A percentile compares a stretch with the other conserved stretches of the same genome.
These are phyloP conservation scores for Coturnix japonica DNA, from an alignment of 2,113 vertebrate genomes.

Conservation along the genomic window DNA sequence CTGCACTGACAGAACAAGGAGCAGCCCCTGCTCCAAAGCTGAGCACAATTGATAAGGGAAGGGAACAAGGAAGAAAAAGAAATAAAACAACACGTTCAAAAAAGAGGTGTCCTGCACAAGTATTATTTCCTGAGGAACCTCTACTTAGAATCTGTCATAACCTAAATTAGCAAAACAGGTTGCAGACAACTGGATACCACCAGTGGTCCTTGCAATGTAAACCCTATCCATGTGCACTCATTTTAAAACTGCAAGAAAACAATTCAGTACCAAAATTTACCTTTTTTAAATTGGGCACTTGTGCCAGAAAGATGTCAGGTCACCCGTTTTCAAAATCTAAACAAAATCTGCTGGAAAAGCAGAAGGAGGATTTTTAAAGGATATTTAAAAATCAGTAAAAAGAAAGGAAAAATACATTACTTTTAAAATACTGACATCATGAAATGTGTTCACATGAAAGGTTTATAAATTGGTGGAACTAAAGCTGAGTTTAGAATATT, in stretches of 20 bases:
- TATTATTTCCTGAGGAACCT: not conserved
- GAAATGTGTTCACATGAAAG: constrained; percentile 41
- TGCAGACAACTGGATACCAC: constrained; percentile 8
- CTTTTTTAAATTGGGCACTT: constrained; percentile 13
- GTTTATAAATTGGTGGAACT: constrained; percentile 36
- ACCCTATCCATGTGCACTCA: not conserved
- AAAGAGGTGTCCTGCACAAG: not conserved
- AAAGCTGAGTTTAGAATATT: constrained; percentile 31
- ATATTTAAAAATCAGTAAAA: constrained; percentile 43
- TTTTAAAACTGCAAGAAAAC: constrained; percentile 23
- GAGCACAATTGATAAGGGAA: not conserved
- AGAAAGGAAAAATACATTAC: constrained; percentile 20
- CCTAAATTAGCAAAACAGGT: not conserved
- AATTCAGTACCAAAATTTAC: constrained; percentile 22
- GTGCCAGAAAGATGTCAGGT: constrained; percentile 4
- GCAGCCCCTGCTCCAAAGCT: not conserved
- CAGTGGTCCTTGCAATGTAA: not conserved
- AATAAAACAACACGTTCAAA: not conserved
- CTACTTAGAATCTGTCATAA: not conserved
- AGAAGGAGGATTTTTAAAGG: constrained; percentile 27
- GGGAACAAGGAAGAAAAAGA: not conserved
- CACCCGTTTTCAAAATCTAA: not conserved
- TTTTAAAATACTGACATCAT: constrained; percentile 8
- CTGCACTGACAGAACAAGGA: not conserved
- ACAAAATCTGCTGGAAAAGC: constrained; percentile 38